phyloP scores from a whole-genome alignment of 30 jellyfish, hydroid and myxozoan genomes.

The Cassiopea xamachana region DNA sequence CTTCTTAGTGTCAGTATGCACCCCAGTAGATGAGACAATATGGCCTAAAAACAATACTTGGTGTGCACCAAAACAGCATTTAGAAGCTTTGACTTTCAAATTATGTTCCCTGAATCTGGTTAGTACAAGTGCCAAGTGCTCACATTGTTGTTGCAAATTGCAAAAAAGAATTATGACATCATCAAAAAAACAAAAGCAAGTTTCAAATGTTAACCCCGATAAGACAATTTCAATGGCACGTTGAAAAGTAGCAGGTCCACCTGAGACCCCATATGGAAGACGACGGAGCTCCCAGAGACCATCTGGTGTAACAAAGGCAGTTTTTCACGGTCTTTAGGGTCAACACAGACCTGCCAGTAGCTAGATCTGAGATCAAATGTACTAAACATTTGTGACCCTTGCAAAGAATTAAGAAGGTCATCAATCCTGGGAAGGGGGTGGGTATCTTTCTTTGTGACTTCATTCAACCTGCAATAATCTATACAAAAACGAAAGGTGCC shows the following conservation, averaged over 20 bases:
- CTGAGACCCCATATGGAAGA: slow-evolving; percentile 65
- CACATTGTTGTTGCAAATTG: slow-evolving; percentile 37
- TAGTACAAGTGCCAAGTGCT: slow-evolving; percentile 24
- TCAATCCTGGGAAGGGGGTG: slow-evolving; percentile 71
- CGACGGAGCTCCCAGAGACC: slow-evolving; percentile 51
- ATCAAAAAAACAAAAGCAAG: slow-evolving; percentile 62
- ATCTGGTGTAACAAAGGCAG: slow-evolving; percentile 39
- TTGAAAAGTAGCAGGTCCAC: slow-evolving; percentile 50
- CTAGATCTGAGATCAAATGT: slow-evolving; percentile 65
- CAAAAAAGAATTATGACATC: slow-evolving; percentile 42
- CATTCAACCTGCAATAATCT: slow-evolving; percentile 41
- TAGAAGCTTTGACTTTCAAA: not conserved
- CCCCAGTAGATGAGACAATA: slow-evolving; percentile 52
- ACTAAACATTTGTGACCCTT: slow-evolving; percentile 42
- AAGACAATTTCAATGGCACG: slow-evolving; percentile 49
- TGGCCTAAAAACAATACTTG: slow-evolving; percentile 52
- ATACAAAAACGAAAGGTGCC: slow-evolving; percentile 50
- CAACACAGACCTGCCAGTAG: slow-evolving; percentile 59
- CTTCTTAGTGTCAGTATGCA: slow-evolving; percentile 43
- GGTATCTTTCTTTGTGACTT: slow-evolving; percentile 56
- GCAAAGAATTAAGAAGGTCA: slow-evolving; percentile 52
- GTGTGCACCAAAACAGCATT: slow-evolving; percentile 46
- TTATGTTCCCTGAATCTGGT: slow-evolving; percentile 34
- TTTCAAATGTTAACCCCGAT: slow-evolving; percentile 44
- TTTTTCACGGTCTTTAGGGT: slow-evolving; percentile 41